Conservation (phyloP, 1,140 invertebrate species). For the Drosophila neocordata region DNA sequence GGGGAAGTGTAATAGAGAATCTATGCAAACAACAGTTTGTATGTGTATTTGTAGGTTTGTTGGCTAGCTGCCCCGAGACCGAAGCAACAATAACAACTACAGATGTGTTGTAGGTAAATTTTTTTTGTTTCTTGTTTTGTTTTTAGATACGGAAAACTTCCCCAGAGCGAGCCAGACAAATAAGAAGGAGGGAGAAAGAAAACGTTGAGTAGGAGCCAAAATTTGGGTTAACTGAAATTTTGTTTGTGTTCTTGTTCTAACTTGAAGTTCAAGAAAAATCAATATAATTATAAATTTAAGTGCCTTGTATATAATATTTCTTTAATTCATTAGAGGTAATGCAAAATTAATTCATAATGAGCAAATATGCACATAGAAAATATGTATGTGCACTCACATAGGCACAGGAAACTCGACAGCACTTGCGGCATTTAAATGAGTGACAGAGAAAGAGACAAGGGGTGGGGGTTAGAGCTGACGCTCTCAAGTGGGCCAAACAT, state of each 20-base stretch:
- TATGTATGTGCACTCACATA: slow-evolving; percentile 9
- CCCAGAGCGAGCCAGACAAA: slow-evolving; percentile 22
- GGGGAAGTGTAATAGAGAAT: slow-evolving; percentile 47
- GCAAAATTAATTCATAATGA: slow-evolving; percentile 73
- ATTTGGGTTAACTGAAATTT: slow-evolving; percentile 63
- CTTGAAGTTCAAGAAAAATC: slow-evolving; percentile 69
- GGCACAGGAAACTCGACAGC: slow-evolving; percentile 70
- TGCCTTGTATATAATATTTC: slow-evolving; percentile 12
- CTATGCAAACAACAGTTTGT: slow-evolving; percentile 50
- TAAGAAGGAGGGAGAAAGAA: neutral
- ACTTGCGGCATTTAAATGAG: slow-evolving; percentile 76
- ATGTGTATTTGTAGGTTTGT: slow-evolving; percentile 46
- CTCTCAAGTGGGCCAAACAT: slow-evolving; percentile 63
- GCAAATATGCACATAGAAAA: slow-evolving; percentile 24
- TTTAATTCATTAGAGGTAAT: slow-evolving; percentile 41
- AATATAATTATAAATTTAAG: slow-evolving; percentile 35
- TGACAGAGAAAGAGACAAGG: slow-evolving; percentile 16
- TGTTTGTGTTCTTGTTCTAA: slow-evolving; percentile 15
- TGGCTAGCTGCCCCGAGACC: slow-evolving; percentile 51
- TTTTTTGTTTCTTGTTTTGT: slow-evolving; percentile 36
- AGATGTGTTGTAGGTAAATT: slow-evolving; percentile 48
- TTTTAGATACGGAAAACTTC: slow-evolving; percentile 56
- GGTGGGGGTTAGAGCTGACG: neutral
- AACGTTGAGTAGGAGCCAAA: slow-evolving; percentile 50
- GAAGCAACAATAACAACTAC: slow-evolving; percentile 32